These are phyloP conservation scores for Scaptomyza flava DNA, from an alignment of 2,888 invertebrate species.

Conservation along the genomic window DNA sequence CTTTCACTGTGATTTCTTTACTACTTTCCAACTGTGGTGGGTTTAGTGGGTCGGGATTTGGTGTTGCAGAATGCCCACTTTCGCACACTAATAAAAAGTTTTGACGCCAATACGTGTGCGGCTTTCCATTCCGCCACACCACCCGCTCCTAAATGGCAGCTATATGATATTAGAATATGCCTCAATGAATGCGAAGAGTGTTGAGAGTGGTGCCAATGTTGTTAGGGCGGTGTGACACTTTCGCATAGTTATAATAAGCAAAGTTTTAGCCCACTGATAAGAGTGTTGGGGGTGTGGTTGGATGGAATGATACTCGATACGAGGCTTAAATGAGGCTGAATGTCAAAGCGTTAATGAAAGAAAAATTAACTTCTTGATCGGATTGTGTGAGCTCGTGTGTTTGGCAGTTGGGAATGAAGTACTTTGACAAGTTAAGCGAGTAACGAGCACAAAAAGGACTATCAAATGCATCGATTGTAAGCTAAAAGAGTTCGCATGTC, in stretches of 20 bases:
- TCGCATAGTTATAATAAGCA: constrained; percentile 72
- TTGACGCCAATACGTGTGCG: constrained; percentile 71
- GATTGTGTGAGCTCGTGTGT: not conserved
- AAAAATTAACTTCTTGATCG: constrained; percentile 59
- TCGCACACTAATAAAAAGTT: constrained; percentile 73
- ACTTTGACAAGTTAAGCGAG: not conserved
- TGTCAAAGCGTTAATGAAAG: constrained; percentile 72
- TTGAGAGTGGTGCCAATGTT: not conserved
- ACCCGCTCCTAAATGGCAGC: constrained; percentile 4
- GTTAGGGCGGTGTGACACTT: constrained; percentile 53
- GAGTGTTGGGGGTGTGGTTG: not conserved
- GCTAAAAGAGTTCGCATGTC: not conserved
- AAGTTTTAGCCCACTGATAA: constrained; percentile 59
- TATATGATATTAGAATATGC: constrained; percentile 62
- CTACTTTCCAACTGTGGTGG: constrained; percentile 4
- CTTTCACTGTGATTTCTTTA: constrained; percentile 57
- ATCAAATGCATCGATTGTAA: not conserved
- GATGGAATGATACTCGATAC: constrained; percentile 15
- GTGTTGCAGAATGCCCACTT: constrained; percentile 36
- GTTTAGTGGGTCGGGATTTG: not conserved
- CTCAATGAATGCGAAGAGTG: constrained; percentile 29
- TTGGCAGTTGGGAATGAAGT: too few species aligned
- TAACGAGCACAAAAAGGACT: not conserved
- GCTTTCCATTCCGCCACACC: constrained; percentile 34
- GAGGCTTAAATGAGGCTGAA: constrained; percentile 42